Base-by-base conservation (phyloP, 2,113 vertebrate species). In the Ornithorhynchus anatinus region DNA sequence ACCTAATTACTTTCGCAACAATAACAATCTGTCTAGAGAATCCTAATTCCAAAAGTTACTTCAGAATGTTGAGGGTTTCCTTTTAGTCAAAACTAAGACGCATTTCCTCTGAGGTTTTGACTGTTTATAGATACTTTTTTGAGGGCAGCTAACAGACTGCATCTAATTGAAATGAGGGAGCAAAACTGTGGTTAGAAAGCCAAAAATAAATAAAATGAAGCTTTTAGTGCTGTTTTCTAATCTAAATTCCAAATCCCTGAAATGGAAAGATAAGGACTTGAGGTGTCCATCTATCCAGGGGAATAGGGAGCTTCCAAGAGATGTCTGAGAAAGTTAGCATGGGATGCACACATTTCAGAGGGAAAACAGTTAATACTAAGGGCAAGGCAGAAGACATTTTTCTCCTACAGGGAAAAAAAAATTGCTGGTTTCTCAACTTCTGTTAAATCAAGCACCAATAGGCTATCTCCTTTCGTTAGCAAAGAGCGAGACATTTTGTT, bases 81-180 rank as follows among this genome's bases (percentile, higher is more conserved):
- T 33, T 80, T 71, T 65, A n/a, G 25, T 31, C 44, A 36, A 36
- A 40, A n/a, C 45, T 52, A 22, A 3, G 14, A 69, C 13, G 29
- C 19, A 56, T 54, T 79, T 64, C 17, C 57, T 54, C 60, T 42
- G 15, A 68, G 51, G 29, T 22, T 59, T 62, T 77, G 52, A 60
- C 38, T 64, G 4, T 61, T 74, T 32, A 33, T 29, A 47, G 50
- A 54, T 52, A 58, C 20, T 72, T 29, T 48, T 45, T 50, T 68
- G 11, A 77, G n/a, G 42, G 38, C 43, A 69, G 13, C 4, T 53
- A 20, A 77, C n/a, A n/a, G n/a, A n/a, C 32, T 60, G 23, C 35
- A 59, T 44, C 20, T 63, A 75, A 72, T 17, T 77, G 57, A 77
- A 71, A 71, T 69, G 56, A 75, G 72, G 61, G 48, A 60, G 54